Conservation (phyloP, 2,113 vertebrate genomes). For the Hyla sarda region DNA sequence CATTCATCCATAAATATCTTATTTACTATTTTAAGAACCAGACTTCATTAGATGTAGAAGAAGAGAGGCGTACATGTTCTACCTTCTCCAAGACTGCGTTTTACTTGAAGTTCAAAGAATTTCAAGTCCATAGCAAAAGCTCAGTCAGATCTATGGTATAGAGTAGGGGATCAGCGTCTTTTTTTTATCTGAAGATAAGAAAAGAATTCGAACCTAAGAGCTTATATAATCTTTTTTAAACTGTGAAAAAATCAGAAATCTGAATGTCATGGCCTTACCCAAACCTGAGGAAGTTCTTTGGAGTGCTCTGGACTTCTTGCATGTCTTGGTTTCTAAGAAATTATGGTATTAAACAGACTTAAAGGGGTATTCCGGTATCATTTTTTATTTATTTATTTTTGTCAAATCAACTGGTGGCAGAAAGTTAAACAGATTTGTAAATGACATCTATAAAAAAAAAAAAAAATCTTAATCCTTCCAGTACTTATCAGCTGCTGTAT, state of each 20-base stretch:
- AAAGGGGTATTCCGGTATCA: too few relatives aligned
- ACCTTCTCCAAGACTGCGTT: background rate
- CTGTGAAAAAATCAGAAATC: background rate
- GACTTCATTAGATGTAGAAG: background rate
- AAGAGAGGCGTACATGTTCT: background rate
- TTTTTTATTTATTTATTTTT: too few relatives aligned
- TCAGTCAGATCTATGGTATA: background rate
- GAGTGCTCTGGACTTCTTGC: background rate
- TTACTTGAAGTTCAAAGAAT: background rate
- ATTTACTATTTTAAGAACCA: background rate
- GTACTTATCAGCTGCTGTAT: too few relatives aligned
- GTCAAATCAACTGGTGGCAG: too few relatives aligned
- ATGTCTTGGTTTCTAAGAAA: background rate
- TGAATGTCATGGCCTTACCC: background rate
- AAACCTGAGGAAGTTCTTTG: background rate
- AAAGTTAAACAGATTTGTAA: too few relatives aligned
- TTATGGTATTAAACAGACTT: too few relatives aligned
- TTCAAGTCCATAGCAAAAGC: background rate
- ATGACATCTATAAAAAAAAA: too few relatives aligned
- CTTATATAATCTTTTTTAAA: background rate
- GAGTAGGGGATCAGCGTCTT: background rate
- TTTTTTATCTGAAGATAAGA: background rate
- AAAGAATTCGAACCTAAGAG: background rate
- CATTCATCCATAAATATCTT: background rate
- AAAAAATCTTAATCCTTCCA: too few relatives aligned